phyloP scores from a whole-genome alignment of 2,113 vertebrate species.

The Phoenicopterus ruber region DNA sequence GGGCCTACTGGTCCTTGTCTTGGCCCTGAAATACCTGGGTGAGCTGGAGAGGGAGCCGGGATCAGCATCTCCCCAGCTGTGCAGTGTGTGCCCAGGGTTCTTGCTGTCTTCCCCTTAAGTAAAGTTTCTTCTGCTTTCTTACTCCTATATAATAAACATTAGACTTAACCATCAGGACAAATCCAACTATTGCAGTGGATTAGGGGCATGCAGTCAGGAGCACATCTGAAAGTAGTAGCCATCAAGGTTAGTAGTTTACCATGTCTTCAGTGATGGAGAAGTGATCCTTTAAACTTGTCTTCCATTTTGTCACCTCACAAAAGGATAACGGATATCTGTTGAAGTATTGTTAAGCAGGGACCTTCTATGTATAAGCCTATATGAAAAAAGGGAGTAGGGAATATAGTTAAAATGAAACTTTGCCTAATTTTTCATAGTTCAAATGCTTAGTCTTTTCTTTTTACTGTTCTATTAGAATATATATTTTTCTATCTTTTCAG shows the following conservation, averaged over 20 bases:
- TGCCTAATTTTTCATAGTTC: neutral
- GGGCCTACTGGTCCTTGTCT: neutral
- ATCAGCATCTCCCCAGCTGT: accelerated
- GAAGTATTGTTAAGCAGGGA: neutral
- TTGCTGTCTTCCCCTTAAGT: neutral
- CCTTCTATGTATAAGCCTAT: neutral
- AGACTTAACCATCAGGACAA: neutral
- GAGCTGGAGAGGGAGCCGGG: neutral
- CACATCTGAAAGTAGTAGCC: neutral
- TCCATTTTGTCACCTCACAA: neutral
- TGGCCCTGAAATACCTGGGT: too few relatives aligned
- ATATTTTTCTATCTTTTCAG: neutral
- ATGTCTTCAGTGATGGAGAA: neutral
- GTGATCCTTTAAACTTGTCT: neutral
- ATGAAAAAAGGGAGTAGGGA: neutral
- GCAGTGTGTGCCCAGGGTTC: neutral
- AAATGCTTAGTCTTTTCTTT: neutral
- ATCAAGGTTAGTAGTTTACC: neutral
- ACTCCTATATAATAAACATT: accelerated
- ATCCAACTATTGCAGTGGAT: accelerated
- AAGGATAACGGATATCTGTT: neutral
- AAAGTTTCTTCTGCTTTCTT: neutral
- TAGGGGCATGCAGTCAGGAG: neutral
- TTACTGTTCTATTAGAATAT: neutral
- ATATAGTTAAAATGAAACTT: neutral